Evolutionary conservation across 2,888 invertebrate genomes (phyloP), one percentile per base, ranked within the genome.

Genomic region (Xestia ashworthii): DNA sequence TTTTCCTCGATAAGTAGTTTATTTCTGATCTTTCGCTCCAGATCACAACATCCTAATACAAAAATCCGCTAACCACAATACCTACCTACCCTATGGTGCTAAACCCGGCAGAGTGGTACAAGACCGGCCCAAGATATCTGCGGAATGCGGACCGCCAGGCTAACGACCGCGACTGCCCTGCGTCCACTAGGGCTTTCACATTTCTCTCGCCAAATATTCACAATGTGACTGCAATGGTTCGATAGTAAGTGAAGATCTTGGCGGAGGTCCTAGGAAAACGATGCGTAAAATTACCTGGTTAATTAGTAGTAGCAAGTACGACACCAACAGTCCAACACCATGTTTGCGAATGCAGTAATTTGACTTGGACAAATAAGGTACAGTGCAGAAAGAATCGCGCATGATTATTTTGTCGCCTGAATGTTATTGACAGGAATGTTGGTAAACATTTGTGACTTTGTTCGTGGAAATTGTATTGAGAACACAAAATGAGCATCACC

Each of bases 141-240:
- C 70, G 88, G 88, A 88, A 88, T 88, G 88, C 77, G 74, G 88
- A 78, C 50, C 80, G 75, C 74, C 83, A 69, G 89, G 89, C 78
- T 80, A 90, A 88, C 72, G 90, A 88, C 90, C 90, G 84, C 84
- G 0, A 48, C 76, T 89, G 89, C 87, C 89, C 89, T 83, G 81
- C 74, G 83, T 83, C 84, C 88, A 82, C 50, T 78, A 89, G 89
- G 89, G 87, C 90, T 90, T 90, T 88, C 89, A 88, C 88, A 83
- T 86, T 87, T 87, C 87, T 76, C 87, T 82, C 71, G 82, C 84
- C 68, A 82, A 85, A 85, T 81, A 76, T 85, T 71, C 74, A 58
- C 67, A 60, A 41, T 72, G 12, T 16, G 53, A 32, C 53, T 66
- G 25, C 77, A 60, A 64, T 32, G 58, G 41, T 65, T 74, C 53